Base-by-base conservation (phyloP, 2,797 vertebrate genomes). In the Neopelma chrysocephalum region DNA sequence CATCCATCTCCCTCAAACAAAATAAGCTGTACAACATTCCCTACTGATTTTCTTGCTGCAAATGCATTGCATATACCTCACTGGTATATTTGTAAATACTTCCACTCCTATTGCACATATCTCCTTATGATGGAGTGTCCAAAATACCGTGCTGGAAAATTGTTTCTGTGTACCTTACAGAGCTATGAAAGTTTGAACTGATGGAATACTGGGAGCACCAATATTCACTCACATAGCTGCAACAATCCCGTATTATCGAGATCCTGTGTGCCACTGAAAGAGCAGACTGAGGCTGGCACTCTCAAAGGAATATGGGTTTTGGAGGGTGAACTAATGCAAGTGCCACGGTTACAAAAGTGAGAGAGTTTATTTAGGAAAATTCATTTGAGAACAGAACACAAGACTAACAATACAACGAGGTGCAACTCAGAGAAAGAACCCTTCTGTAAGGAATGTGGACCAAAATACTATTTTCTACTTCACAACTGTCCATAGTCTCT, bases 241-340 rank as follows among this genome's bases (percentile, higher is more conserved):
- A 43, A 51, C 69, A 70, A 10, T 9, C 15, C 54, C 1, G 0
- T 31, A 12, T 31, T 42, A 69, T 40, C 23, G 0, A 19, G 79
- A 23, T 15, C 25, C n/a, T 27, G 15, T 5, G 29, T 31, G 58
- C 11, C 43, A 8, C 60, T 19, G 71, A 29, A 34, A 56, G 16
- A 66, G 43, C 64, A 27, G 42, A 26, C 15, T 4, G 2, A 56
- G 68, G 71, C 2, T 71, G 53, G 70, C 26, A 31, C 19, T n/a
- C 0, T 1, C 47, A 43, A 48, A 70, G 16, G 19, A n/a, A 32
- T 5, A 40, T 2, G 1, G 19, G 21, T 45, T 47, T 71, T 57
- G 80, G 54, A 65, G 45, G 13, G 29, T 47, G 26, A 91, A 32
- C 22, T 38, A 23, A 20, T 19, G 38, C 18, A 70, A 81, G 78